Conservation (phyloP, 2,113 vertebrate species). For the Setophaga coronata region DNA sequence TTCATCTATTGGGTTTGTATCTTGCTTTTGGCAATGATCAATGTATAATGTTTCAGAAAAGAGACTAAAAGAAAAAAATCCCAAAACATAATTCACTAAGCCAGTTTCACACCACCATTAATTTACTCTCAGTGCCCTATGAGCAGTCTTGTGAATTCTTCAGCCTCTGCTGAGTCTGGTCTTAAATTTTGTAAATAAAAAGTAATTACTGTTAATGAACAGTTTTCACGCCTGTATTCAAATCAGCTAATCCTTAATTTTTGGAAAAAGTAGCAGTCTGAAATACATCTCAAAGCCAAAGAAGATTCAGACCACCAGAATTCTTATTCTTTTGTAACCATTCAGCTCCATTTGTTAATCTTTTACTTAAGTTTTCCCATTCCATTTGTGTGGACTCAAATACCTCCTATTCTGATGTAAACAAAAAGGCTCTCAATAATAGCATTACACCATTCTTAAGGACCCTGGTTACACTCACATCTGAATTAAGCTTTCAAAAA, state of each 20-base stretch:
- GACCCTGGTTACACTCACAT: neutral
- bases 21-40: neutral
- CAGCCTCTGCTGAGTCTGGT: neutral
- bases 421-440: neutral
- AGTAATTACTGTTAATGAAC: neutral
- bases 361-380: neutral
- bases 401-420: neutral
- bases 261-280: neutral
- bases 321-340: neutral
- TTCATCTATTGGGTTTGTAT: neutral
- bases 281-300: neutral
- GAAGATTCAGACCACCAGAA: neutral
- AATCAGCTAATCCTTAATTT: neutral
- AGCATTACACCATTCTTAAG: neutral
- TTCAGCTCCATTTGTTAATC: neutral
- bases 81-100: neutral
- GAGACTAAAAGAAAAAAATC: neutral
- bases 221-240: neutral
- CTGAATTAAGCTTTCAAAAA: neutral
- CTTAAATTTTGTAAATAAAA: neutral
- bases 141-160: neutral
- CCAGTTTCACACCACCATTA: neutral
- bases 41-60: neutral
- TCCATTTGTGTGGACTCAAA: neutral
- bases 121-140: neutral